phyloP scores from a whole-genome alignment of 1,140 invertebrate species.

The Scaptomyza montana region DNA sequence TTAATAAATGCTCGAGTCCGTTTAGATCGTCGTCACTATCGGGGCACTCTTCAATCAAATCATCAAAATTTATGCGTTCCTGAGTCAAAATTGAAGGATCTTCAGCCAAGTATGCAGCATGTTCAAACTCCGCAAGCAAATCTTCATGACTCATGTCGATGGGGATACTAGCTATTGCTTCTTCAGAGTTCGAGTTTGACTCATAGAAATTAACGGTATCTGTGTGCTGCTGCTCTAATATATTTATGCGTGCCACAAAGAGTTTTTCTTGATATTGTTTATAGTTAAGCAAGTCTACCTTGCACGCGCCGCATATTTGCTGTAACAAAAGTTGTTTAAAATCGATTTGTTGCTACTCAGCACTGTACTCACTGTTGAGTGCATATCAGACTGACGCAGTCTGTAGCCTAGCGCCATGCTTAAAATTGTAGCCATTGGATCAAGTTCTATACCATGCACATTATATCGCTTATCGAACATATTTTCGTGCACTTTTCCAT shows the following conservation, averaged over 20 bases:
- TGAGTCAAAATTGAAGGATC: not conserved
- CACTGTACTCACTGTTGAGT: conserved; percentile 19
- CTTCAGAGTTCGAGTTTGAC: too few species aligned
- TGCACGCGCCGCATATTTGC: conserved; percentile 41
- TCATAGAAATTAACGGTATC: conserved; percentile 2
- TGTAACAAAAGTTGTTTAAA: not conserved
- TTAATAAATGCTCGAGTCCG: not conserved
- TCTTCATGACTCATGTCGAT: not conserved
- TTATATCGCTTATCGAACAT: conserved; percentile 33
- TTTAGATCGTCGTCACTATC: not conserved
- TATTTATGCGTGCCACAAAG: conserved; percentile 6
- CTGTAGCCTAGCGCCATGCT: conserved; percentile 5
- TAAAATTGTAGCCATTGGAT: conserved; percentile 20
- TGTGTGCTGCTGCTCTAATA: conserved; percentile 4
- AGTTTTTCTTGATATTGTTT: conserved; percentile 20
- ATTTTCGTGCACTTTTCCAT: conserved; percentile 31
- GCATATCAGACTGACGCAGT: conserved; percentile 9
- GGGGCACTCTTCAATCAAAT: conserved; percentile 2
- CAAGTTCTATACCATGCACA: conserved; percentile 8
- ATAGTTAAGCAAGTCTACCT: conserved; percentile 32
- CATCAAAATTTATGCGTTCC: not conserved
- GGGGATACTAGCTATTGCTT: not conserved
- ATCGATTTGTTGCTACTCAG: not conserved
- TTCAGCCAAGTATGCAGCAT: not conserved
- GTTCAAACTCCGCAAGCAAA: not conserved